Evolutionary conservation across 2,888 invertebrate species (phyloP).

Genomic region (Xanthia icteritia): DNA sequence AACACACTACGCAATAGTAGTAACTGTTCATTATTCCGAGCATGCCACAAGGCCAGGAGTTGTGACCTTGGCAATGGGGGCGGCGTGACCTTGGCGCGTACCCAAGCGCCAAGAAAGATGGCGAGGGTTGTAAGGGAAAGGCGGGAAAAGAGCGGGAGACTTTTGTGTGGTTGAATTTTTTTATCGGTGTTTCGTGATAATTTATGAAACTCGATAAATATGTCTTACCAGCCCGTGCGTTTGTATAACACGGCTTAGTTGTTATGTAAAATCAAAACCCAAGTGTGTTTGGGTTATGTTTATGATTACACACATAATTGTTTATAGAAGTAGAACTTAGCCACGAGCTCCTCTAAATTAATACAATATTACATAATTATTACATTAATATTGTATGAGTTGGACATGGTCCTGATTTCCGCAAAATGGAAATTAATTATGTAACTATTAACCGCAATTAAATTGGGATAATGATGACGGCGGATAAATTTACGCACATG

Average conservation of each 20-base stretch:
- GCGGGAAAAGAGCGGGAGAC: conserved; percentile 31
- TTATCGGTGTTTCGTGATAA: neutral
- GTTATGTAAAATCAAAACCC: too few relatives aligned
- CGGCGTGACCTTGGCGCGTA: conserved; percentile 58
- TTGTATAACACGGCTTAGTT: too few relatives aligned
- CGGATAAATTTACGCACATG: neutral
- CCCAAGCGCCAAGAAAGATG: conserved; percentile 34
- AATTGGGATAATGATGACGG: neutral
- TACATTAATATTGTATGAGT: neutral
- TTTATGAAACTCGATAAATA: neutral
- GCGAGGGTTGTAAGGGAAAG: conserved; percentile 23
- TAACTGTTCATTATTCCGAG: conserved; percentile 62
- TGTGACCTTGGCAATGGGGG: conserved; percentile 69
- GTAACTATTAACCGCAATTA: neutral
- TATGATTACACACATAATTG: neutral
- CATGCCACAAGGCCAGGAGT: conserved; percentile 64
- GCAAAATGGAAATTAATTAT: neutral
- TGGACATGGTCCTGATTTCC: neutral
- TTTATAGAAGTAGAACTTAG: too few relatives aligned
- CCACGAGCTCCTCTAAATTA: neutral
- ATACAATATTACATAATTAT: neutral
- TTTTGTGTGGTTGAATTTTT: neutral
- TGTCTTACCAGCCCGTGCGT: too few relatives aligned
- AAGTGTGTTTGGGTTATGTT: too few relatives aligned
- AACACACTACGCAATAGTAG: conserved; percentile 45